Base-by-base conservation (phyloP, 2,888 invertebrate genomes). In the Drosophila koepferae region DNA sequence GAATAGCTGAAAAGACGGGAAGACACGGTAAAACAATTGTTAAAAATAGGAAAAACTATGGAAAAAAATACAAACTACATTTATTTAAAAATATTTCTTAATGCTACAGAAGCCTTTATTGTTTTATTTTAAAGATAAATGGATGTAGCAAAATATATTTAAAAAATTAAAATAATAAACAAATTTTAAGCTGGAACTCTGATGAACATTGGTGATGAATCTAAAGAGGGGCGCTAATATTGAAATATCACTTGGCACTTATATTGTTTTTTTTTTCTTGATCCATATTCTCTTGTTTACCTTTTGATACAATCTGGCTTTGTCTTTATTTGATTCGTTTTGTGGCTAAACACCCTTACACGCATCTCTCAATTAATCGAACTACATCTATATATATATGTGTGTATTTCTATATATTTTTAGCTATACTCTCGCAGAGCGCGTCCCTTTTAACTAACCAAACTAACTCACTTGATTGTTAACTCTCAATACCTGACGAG, bases 371-470 rank as follows among this genome's bases (percentile, higher is more conserved):
- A 81, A 84, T 76, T 88, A 83, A 82, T 79, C 81, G 78, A 86
- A 74, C 69, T 70, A 77, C 75, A 81, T 81, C 40, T 67, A 44
- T 76, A 38, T 75, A 53, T 73, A 64, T 74, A 51, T 73, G 44
- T 61, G 48, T 74, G 66, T 62, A 70, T 74, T 66, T 87, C 77
- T 90, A 82, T 91, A 88, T 91, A 89, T 86, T 91, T 91, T 86
- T 91, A 92, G 92, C 83, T 90, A 82, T 88, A 83, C 84, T 81
- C 77, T 91, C 88, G 77, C 91, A 90, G 91, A 77, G 82, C 81
- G 78, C 81, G 76, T 68, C 72, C 78, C 75, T 79, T 79, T 74
- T 66, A 63, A 75, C 70, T 76, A 63, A 44, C 44, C 49, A 62
- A 58, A 70, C 58, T 73, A 72, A 72, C 55, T 56, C 66, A 74